Conservation (phyloP, 2,888 invertebrate species). For the Timema podura region DNA sequence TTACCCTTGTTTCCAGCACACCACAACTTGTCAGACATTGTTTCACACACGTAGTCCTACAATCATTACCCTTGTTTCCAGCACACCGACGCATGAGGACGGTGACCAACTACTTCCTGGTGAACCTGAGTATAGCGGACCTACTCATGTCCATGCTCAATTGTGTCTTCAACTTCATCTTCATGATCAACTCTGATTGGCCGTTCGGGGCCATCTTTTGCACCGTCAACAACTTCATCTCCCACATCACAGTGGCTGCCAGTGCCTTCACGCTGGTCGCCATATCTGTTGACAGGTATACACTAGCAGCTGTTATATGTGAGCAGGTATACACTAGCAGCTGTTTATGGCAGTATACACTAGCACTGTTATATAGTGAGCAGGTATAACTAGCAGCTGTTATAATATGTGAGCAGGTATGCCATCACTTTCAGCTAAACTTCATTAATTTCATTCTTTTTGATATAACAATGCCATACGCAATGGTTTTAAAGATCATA, state of each 20-base stretch:
- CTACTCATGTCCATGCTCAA: constrained; percentile 45
- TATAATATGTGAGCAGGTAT: no score
- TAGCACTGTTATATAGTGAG: no score
- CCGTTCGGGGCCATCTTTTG: constrained; percentile 53
- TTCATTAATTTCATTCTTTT: no score
- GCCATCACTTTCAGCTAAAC: no score
- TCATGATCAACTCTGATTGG: constrained; percentile 55
- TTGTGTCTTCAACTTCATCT: constrained; percentile 52
- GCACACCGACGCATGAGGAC: constrained; percentile 8
- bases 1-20: background rate
- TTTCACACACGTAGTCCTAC: no score
- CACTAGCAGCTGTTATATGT: no score
- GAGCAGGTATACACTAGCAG: no score
- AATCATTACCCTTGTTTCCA: background rate
- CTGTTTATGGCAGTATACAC: no score
- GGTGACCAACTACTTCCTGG: background rate
- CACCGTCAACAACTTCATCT: constrained; percentile 53
- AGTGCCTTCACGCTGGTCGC: constrained; percentile 57
- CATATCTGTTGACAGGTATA: constrained; percentile 55
- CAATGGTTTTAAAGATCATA: no score
- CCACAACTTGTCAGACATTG: no score
- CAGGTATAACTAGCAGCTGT: no score
- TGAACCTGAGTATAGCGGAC: constrained; percentile 2
- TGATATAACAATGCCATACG: no score
- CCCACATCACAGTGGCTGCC: constrained; percentile 54